Evolutionary conservation across 1,140 invertebrate genomes (phyloP), one percentile per base, ranked within the genome.

Genomic region (Bombus affinis): DNA sequence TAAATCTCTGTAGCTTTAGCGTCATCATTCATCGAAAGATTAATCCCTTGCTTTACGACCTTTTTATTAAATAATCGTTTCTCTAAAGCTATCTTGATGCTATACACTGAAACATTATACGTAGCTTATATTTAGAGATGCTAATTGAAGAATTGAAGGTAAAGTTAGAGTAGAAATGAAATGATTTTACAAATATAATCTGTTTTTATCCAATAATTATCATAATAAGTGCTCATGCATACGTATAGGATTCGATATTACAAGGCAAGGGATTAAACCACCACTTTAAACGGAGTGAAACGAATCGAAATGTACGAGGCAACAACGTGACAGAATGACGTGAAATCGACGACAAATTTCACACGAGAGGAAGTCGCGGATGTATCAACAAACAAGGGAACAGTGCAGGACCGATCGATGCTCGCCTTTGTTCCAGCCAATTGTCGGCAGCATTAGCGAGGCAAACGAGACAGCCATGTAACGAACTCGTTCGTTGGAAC

Each of bases 391-490:
- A 75, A 75, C n/a, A 35, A 44, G 25, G 37, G 37, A 6, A 39
- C 2, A 42, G 5, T 9, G 8, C 2, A 13, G 2, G 1, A 12
- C 5, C n/a, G 44, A 75, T 75, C 73, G 73, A 75, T 53, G 73
- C 10, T 9, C 22, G 73, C 44, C 42, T 53, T 75, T 75, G 44
- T 53, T 53, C 42, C 42, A 53, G 22, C 32, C 42, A 53, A 75
- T 75, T 75, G 73, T 44, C 4, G 18, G 22, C 18, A 25, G 44
- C 73, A 53, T 75, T 74, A 47, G 44, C 73, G 44, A 53, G 73
- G 73, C 72, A 47, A 74, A 47, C 72, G 72, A 47, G 72, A 22
- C 71, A 42, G 42, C 42, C 18, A 6, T n/a, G 74, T 77, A 77
- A 77, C 57, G 37, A 62, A 76, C 22, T 59, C 13, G 15, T 76